Percentiles rank a stretch among this genome's conserved stretches.
These are phyloP conservation scores for Drosophila maculinotata DNA, from an alignment of 2,888 invertebrate species.

Conservation along the genomic window DNA sequence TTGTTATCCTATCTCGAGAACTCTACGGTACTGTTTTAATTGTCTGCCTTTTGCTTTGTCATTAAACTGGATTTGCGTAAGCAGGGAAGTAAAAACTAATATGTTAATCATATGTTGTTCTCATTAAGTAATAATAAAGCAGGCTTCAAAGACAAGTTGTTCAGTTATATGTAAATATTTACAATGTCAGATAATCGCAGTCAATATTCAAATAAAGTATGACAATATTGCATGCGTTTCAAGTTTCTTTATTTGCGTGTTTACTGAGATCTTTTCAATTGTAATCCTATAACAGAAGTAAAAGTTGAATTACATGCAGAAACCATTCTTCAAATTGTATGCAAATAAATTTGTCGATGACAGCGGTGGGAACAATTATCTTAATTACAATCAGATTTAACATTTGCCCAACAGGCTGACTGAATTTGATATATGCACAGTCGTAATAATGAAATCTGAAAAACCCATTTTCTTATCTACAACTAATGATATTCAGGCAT, in stretches of 20 bases:
- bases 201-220: background rate
- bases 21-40: too few species aligned
- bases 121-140: background rate
- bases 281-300: background rate
- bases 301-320: background rate
- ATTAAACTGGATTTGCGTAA: constrained; percentile 1
- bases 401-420: constrained; percentile 3
- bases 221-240: background rate
- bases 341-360: constrained; percentile 8
- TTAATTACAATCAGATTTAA: background rate
- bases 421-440: constrained; percentile 31
- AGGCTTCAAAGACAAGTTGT: too few species aligned
- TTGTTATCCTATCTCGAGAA: too few species aligned
- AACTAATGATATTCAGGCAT: constrained; percentile 54
- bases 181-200: background rate
- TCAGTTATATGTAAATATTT: background rate
- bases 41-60: too few species aligned
- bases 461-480: constrained; percentile 49
- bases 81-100: background rate
- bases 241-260: background rate
- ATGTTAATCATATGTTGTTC: background rate
- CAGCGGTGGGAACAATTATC: constrained; percentile 13
- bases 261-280: background rate
- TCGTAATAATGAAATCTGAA: constrained; percentile 26
- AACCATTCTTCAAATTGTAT: background rate